These are phyloP conservation scores for Okamejei kenojei DNA, from an alignment of 2,797 vertebrate species.

Conservation along the genomic window DNA sequence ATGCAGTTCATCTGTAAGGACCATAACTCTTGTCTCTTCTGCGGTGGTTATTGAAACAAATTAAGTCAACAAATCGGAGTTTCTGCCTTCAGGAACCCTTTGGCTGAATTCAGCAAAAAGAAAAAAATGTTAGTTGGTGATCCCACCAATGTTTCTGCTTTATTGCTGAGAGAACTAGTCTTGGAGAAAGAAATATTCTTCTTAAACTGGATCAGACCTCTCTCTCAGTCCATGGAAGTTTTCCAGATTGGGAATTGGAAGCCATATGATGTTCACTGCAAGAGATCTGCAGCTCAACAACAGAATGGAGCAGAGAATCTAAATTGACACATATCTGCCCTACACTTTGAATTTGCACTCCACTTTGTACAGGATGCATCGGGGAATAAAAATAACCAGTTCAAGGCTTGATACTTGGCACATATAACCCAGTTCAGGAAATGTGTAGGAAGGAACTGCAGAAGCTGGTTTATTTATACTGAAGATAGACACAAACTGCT, in stretches of 20 bases:
- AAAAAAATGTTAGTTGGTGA: not conserved
- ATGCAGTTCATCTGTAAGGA: not conserved
- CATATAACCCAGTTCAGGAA: not conserved
- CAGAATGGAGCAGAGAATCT: not conserved
- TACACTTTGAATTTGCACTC: not conserved
- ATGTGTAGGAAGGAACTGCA: too few relatives aligned
- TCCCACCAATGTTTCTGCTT: not conserved
- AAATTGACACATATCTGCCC: not conserved
- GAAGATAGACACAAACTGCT: too few relatives aligned
- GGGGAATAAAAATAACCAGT: not conserved
- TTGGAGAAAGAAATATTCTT: not conserved
- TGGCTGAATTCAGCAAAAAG: not conserved
- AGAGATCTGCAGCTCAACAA: not conserved
- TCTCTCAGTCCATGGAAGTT: not conserved
- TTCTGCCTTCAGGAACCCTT: not conserved
- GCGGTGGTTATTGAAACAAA: slow-evolving; percentile 33
- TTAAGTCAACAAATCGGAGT: not conserved
- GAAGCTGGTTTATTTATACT: too few relatives aligned
- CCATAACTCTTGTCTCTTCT: too few relatives aligned
- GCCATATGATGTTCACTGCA: not conserved
- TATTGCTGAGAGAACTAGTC: not conserved
- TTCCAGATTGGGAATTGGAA: not conserved
- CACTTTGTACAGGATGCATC: not conserved
- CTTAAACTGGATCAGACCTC: not conserved
- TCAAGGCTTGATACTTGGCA: not conserved